Percentiles rank a stretch among this genome's conserved stretches.
These are phyloP conservation scores for Lampropteryx suffumata DNA, from an alignment of 2,888 invertebrate species.

Conservation along the genomic window DNA sequence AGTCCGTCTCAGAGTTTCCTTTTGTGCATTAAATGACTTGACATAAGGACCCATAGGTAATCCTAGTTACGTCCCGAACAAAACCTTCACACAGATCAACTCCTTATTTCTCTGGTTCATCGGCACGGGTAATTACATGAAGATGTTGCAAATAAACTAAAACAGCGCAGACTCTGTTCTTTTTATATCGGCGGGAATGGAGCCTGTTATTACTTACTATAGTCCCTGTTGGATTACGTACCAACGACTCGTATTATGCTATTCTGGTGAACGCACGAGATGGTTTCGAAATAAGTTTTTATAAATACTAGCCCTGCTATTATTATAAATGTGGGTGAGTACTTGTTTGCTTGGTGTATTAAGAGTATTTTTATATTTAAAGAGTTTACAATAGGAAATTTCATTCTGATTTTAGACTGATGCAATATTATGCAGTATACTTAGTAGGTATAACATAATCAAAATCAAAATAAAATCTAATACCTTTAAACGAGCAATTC, in stretches of 20 bases:
- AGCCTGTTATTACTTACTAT: slow-evolving; percentile 44
- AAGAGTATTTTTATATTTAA: too few species aligned
- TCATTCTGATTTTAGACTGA: too few species aligned
- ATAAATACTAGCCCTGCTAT: background rate
- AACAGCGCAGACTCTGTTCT: slow-evolving; percentile 43
- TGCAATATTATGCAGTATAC: too few species aligned
- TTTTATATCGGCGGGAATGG: slow-evolving; percentile 51
- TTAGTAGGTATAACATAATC: too few species aligned
- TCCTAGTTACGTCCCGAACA: slow-evolving; percentile 11
- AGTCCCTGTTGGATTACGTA: slow-evolving; percentile 30
- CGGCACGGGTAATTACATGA: slow-evolving; percentile 67
- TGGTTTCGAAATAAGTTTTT: slow-evolving; percentile 2
- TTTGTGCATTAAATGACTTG: too few species aligned
- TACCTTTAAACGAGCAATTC: too few species aligned
- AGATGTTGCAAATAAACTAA: slow-evolving; percentile 53
- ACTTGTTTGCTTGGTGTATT: too few species aligned
- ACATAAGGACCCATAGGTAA: background rate
- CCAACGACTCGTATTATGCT: slow-evolving; percentile 39
- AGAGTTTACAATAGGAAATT: too few species aligned
- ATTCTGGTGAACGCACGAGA: slow-evolving; percentile 19
- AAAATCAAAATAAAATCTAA: too few species aligned
- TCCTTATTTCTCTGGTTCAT: slow-evolving; percentile 51
- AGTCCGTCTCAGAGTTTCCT: too few species aligned
- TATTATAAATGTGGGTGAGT: too few species aligned
- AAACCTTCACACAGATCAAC: slow-evolving; percentile 31